Base-by-base conservation (phyloP, 1,140 invertebrate genomes). In the Philopotamus ludificatus region DNA sequence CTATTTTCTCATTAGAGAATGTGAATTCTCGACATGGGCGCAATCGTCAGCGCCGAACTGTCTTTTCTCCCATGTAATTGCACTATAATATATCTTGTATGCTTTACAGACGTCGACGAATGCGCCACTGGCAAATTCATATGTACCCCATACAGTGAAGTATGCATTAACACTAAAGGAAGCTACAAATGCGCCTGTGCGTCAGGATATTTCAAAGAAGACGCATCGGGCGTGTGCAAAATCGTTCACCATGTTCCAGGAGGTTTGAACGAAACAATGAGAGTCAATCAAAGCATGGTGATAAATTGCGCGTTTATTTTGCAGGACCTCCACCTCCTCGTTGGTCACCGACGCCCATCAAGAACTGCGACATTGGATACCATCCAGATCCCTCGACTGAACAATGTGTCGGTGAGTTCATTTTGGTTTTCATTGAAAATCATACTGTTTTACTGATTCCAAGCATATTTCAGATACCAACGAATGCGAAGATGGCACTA, bases 91-190 rank as follows among this genome's bases (percentile, higher is more conserved):
- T 42, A 26, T 22, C 21, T n/a, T 58, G 34, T 22, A 45, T 21
- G 7, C 23, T 63, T 72, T 42, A 71, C 71, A 92, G 96, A 98
- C 76, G 89, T 97, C 70, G 91, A 99, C 76, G 97, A 99, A 77
- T 99, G 97, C 73, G 68, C 76, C 0, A 78, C 93, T 1, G 87
- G 88, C 3, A 90, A 86, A 0, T 87, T 98, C 74, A 89, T 92
- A 71, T 99, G 97, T 73, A 78, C 84, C 1, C 86, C 86, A 0
- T 72, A 81, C 0, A 87, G 87, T 2, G 97, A 91, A 72, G 78
- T 84, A 1, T 99, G 97, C 75, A 82, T 85, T 47, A 99, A 99
- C 73, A 94, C 72, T 0, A 75, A 78, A 22, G 83, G 82, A 0
- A 77, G 76, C 0, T 83, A 83, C 49, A 67, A 72, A 9, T 85